phyloP scores from a whole-genome alignment of 2,797 vertebrate genomes.

The Cynodonichthys magdalenae region DNA sequence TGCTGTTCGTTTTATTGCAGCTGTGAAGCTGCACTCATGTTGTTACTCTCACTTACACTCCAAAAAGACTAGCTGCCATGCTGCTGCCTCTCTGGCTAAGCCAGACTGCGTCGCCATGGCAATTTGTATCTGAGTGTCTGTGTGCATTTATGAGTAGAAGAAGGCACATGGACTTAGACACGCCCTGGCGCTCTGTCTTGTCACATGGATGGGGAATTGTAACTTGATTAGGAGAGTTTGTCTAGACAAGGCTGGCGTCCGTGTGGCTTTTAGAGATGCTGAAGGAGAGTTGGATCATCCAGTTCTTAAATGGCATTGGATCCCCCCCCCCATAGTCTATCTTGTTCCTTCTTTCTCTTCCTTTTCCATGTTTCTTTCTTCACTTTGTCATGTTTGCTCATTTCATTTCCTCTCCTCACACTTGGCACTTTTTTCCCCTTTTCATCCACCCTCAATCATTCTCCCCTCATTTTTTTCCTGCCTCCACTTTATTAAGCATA shows the following conservation, averaged over 20 bases:
- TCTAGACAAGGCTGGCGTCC: conserved; percentile 65
- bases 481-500: conserved; percentile 44
- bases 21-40: conserved; percentile 6
- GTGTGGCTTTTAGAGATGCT: conserved; percentile 50
- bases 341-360: not conserved
- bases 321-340: not conserved
- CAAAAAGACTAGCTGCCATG: conserved; percentile 53
- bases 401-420: not conserved
- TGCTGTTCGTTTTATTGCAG: conserved; percentile 6
- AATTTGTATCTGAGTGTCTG: conserved; percentile 26
- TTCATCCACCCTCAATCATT: conserved; percentile 2
- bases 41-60: conserved; percentile 11
- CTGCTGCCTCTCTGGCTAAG: conserved; percentile 56
- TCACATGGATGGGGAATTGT: conserved; percentile 43
- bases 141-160: conserved; percentile 18
- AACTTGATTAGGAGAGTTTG: conserved; percentile 72
- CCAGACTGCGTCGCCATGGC: conserved; percentile 66
- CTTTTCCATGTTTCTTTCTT: not conserved
- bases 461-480: conserved; percentile 6
- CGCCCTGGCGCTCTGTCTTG: conserved; percentile 46
- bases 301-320: conserved; percentile 17
- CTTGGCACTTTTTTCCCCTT: not conserved
- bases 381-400: not conserved
- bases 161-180: conserved; percentile 36
- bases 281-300: conserved; percentile 46